Evolutionary conservation across 2,888 invertebrate species (phyloP).

Genomic region (Steromphala cineraria): DNA sequence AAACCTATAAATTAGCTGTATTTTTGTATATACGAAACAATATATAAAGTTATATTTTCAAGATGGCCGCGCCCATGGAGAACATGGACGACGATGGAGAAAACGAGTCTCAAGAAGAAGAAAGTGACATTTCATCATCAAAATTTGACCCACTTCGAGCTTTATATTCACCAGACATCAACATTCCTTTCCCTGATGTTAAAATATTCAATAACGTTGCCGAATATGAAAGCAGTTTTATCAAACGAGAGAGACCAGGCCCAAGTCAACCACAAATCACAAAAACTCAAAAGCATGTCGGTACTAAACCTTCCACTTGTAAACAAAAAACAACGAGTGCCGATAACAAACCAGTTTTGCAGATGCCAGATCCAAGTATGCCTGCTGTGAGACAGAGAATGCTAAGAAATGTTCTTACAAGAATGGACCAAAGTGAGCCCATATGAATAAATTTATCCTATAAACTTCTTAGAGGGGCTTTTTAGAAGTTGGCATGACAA

Average conservation of each 20-base stretch:
- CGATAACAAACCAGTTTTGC: background rate
- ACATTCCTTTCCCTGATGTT: conserved; percentile 49
- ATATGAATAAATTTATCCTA: too few species aligned
- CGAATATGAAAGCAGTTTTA: conserved; percentile 51
- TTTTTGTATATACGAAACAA: background rate
- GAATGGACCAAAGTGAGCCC: conserved; percentile 56
- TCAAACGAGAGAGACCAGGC: conserved; percentile 12
- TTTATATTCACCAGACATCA: conserved; percentile 43
- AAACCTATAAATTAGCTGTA: too few species aligned
- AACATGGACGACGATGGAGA: conserved; percentile 29
- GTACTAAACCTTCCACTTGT: background rate
- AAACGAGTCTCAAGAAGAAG: conserved; percentile 20
- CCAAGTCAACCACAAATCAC: background rate
- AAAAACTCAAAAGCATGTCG: background rate
- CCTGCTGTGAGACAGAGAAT: background rate
- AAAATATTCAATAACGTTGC: conserved; percentile 56
- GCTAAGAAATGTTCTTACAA: conserved; percentile 49
- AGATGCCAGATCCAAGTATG: background rate
- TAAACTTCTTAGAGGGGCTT: too few species aligned
- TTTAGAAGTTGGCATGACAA: too few species aligned
- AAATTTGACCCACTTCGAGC: conserved; percentile 57
- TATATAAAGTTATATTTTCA: conserved; percentile 22
- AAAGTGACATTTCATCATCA: conserved; percentile 52
- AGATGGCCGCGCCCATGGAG: conserved; percentile 55
- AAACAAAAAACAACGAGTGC: background rate